A percentile compares a stretch with the other conserved stretches of the same genome.
phyloP scores from a whole-genome alignment of 2,797 vertebrate genomes.

The Sebastes cheni region DNA sequence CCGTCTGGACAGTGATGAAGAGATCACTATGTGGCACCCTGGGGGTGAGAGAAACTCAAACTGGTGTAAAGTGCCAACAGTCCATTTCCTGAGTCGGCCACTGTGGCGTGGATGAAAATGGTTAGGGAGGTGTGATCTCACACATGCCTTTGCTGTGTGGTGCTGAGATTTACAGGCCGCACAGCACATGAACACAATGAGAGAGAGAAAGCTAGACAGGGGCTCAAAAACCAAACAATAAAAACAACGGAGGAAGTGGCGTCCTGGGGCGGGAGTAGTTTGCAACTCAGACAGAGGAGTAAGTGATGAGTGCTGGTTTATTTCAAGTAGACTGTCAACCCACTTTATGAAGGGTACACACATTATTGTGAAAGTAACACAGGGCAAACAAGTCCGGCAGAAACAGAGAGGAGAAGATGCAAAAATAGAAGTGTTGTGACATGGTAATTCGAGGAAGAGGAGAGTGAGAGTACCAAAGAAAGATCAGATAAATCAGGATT shows the following conservation, averaged over 20 bases:
- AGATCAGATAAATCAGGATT: slow-evolving; percentile 32
- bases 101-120: slow-evolving; percentile 25
- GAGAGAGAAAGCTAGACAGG: slow-evolving; percentile 1
- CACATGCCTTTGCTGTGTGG: slow-evolving; percentile 3
- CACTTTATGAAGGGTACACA: neutral
- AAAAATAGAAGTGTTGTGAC: slow-evolving; percentile 16
- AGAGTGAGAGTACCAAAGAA: slow-evolving; percentile 4
- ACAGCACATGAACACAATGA: slow-evolving; percentile 13
- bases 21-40: slow-evolving; percentile 36
- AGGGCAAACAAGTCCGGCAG: slow-evolving; percentile 2
- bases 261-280: neutral
- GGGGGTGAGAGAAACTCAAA: slow-evolving; percentile 56
- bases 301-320: neutral
- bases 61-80: slow-evolving; percentile 57
- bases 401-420: neutral
- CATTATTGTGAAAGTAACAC: neutral
- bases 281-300: neutral
- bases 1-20: slow-evolving; percentile 42
- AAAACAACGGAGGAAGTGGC: slow-evolving; percentile 6
- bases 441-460: slow-evolving; percentile 22
- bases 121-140: slow-evolving; percentile 31
- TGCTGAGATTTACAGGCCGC: slow-evolving; percentile 31
- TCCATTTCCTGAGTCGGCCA: slow-evolving; percentile 19
- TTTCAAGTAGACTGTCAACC: slow-evolving; percentile 5
- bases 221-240: slow-evolving; percentile 2